These are phyloP conservation scores for Parnassius orleans DNA, from an alignment of 2,888 invertebrate species.

Conservation along the genomic window DNA sequence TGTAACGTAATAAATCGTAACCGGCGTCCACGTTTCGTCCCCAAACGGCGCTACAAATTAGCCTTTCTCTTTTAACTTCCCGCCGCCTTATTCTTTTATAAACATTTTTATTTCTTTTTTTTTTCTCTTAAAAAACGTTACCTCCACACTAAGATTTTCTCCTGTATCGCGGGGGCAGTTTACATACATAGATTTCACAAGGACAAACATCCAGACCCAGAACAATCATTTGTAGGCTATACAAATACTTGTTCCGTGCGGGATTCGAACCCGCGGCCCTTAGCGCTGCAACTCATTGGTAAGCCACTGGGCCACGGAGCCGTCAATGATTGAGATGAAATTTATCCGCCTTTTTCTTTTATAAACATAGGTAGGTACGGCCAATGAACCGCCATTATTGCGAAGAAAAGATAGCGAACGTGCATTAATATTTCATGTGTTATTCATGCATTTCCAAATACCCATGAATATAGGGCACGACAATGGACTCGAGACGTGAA, in stretches of 20 bases:
- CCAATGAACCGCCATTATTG: slow-evolving; percentile 44
- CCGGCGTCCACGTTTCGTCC: not conserved
- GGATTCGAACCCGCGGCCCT: too few relatives aligned
- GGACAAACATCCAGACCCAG: too few relatives aligned
- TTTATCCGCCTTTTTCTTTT: slow-evolving; percentile 23
- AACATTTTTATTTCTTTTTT: too few relatives aligned
- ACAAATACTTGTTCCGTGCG: too few relatives aligned
- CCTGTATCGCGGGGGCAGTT: too few relatives aligned
- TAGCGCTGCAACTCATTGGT: too few relatives aligned
- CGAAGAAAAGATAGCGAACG: slow-evolving; percentile 52
- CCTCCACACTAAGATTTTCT: too few relatives aligned
- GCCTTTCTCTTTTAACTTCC: slow-evolving; percentile 23
- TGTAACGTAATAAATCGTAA: not conserved
- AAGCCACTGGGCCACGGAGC: too few relatives aligned
- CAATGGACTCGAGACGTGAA: slow-evolving; percentile 30
- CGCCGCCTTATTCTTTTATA: slow-evolving; percentile 4
- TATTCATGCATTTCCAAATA: slow-evolving; percentile 57
- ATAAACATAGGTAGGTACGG: slow-evolving; percentile 29
- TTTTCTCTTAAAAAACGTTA: too few relatives aligned
- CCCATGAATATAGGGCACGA: slow-evolving; percentile 37
- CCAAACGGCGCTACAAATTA: slow-evolving; percentile 15
- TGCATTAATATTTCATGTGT: slow-evolving; percentile 58
- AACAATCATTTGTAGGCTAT: too few relatives aligned
- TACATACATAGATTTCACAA: too few relatives aligned
- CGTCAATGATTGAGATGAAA: too few relatives aligned